Conservation (phyloP, 2,113 vertebrate species). For the Gallinago jamesoni region DNA sequence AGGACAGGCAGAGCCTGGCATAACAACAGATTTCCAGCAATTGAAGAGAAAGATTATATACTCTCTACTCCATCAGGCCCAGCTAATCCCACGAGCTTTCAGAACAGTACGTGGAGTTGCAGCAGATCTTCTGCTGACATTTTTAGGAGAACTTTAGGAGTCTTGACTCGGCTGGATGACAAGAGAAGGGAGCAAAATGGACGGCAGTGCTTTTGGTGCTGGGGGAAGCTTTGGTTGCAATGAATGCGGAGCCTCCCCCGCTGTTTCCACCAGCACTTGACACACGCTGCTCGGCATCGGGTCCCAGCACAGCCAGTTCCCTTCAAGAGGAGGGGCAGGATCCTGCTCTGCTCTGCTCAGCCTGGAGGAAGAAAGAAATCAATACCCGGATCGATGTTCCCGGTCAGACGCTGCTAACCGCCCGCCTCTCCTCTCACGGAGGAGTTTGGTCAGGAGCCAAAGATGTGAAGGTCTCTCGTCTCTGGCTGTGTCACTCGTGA, state of each 20-base stretch:
- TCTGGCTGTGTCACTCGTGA: neutral
- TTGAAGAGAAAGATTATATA: neutral
- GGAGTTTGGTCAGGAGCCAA: neutral
- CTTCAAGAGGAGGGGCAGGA: neutral
- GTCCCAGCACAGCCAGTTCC: neutral
- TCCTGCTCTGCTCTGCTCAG: neutral
- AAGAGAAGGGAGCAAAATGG: neutral
- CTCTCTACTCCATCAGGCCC: neutral
- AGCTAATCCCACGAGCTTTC: neutral
- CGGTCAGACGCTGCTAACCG: fast-evolving
- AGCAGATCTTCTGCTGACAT: neutral
- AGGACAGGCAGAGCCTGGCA: neutral
- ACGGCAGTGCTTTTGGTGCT: neutral
- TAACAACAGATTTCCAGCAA: constrained; percentile 16
- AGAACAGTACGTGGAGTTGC: neutral
- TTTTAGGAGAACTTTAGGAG: neutral
- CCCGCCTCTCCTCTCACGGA: neutral
- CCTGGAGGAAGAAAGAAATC: neutral
- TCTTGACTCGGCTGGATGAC: neutral
- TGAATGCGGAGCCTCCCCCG: neutral
- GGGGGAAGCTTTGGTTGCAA: neutral
- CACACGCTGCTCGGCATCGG: neutral
- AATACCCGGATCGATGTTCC: neutral
- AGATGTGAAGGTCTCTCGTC: neutral
- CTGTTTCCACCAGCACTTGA: neutral